Base-by-base conservation (phyloP, 2,113 vertebrate species). In the Hippopotamus amphibius region DNA sequence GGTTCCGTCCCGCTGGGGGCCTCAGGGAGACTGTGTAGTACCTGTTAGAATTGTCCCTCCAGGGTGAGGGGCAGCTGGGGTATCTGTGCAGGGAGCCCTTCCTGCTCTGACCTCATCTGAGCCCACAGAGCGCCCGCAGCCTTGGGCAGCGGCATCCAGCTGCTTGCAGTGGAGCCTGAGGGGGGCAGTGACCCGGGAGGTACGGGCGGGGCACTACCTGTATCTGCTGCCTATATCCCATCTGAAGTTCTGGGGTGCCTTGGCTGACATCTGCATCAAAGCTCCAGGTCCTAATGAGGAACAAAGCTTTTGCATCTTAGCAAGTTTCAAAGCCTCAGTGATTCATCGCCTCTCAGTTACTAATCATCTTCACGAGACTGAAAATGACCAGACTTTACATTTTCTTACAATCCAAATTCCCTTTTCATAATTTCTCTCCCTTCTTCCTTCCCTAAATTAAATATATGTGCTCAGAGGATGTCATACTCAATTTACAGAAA, bases 381-480 rank as follows among this genome's bases (percentile, higher is more conserved):
- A 53, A 89, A 90, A 88, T 93, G 50, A 79, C 94, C 9, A 9
- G 57, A 24, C 55, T 77, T 76, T 43, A 91, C 77, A 88, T 76
- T 95, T 95, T 81, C 61, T 85, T 50, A 65, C 19, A n/a, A 48
- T 66, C 71, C 68, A 65, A 19, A 97, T 91, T 69, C 84, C 87
- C 74, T 74, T 95, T 80, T 95, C 76, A 66, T 65, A 80, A 21
- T 24, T n/a, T 15, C 85, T 82, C 72, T 33, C 7, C 55, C n/a
- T 82, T 66, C 33, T 93, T 96, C 84, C 89, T 96, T 95, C 95
- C 90, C 93, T 93, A 95, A 96, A 91, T 65, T 59, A 85, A 94
- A 65, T 59, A 26, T 46, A 3, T 74, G 53, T 48, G n/a, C 55
- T 72, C 61, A 57, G 59, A 41, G 21, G 80, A 88, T 11, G 41